Evolutionary conservation across 2,888 invertebrate species (phyloP), one percentile per base, ranked within the genome.

Genomic region (Standfussiana lucernea): DNA sequence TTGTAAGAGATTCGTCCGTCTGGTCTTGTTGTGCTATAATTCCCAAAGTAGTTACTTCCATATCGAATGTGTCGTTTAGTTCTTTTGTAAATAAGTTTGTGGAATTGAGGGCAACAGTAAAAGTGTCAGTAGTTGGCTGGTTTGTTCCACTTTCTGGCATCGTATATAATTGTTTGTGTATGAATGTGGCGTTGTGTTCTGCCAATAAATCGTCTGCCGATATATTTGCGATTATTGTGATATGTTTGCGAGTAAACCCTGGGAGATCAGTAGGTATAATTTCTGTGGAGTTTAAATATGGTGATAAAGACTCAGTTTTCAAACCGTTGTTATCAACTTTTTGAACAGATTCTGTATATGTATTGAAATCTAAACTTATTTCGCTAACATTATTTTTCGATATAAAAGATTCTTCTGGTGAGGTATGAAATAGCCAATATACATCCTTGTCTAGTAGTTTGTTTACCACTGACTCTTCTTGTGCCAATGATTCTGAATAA

Each of bases 71-170:
- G 71, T 62, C 28, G 59, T 15, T 40, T 28, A 28, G 32, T 68
- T 79, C 53, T 13, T 61, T 59, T 50, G 67, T 37, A 15, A 56
- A 62, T 18, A 71, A 21, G 13, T 40, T 70, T 15, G n/a, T 35
- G 15, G 21, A 47, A 7, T 56, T 15, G 2, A 47, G 2, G 15
- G 0, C 15, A 67, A 18, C n/a, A 53, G 11, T 42, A 8, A 24
- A 35, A 24, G 5, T 64, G 5, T 28, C n/a, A 53, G 5, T 45
- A 37, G 40, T 42, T 32, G 35, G 15, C 24, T 2, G 15, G 59
- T 50, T 61, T 2, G 15, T 67, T 32, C 1, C 11, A 15, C 7
- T 71, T 68, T 68, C 50, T n/a, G 61, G n/a, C 0, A 2, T 53
- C 3, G 21, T 56, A 45, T 2, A 24, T 21, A 35, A 0, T 53